A percentile compares a stretch with the other conserved stretches of the same genome.
Conservation (phyloP, 2,113 vertebrate genomes). For the Stercorarius parasiticus region DNA sequence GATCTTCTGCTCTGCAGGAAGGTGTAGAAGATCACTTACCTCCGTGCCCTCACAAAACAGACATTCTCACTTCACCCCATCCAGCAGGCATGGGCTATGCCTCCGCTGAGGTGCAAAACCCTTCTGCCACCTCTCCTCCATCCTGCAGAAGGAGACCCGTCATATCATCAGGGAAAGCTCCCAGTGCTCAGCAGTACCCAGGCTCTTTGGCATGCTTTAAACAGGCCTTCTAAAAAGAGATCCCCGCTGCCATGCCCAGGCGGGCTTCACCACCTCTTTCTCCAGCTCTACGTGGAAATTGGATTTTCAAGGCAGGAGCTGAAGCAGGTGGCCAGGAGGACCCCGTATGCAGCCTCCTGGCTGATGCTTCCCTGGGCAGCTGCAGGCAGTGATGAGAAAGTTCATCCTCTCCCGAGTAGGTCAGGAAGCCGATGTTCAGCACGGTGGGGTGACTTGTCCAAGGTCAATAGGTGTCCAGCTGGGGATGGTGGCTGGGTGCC, state of each 20-base stretch:
- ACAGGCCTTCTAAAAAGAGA: not conserved
- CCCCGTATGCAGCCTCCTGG: not conserved
- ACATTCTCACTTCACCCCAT: not conserved
- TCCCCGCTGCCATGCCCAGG: accelerated
- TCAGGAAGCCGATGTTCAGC: not conserved
- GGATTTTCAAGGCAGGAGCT: not conserved
- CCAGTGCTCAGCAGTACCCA: not conserved
- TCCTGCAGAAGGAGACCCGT: not conserved
- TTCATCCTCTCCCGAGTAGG: not conserved
- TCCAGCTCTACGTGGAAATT: not conserved
- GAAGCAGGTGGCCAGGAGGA: not conserved
- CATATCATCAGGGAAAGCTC: not conserved
- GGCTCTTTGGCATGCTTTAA: not conserved
- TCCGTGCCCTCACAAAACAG: not conserved
- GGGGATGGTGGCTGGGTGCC: too few relatives aligned
- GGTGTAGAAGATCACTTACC: not conserved
- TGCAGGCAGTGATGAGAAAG: not conserved
- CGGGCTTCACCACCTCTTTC: not conserved
- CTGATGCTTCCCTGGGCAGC: not conserved
- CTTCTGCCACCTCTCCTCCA: not conserved
- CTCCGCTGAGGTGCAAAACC: not conserved
- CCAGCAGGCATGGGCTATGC: not conserved
- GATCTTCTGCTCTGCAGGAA: not conserved
- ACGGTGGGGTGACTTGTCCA: accelerated
- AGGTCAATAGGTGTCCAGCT: not conserved